phyloP scores from a whole-genome alignment of 2,113 vertebrate genomes.

The Irena cyanogastra region DNA sequence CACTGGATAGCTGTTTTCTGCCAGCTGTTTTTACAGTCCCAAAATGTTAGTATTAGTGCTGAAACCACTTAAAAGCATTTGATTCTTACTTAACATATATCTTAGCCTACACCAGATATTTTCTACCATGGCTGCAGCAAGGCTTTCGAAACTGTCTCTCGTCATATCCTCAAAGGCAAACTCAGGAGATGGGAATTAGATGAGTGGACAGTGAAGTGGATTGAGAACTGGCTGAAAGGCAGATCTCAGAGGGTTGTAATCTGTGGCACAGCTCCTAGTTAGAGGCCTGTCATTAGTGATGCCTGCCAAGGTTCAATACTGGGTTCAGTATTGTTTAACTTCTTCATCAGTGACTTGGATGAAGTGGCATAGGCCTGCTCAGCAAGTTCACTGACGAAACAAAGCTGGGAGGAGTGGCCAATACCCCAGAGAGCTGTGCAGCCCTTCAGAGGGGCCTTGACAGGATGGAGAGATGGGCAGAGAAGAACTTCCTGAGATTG shows the following conservation, averaged over 20 bases:
- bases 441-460: rapidly evolving
- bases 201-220: not conserved
- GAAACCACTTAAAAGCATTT: not conserved
- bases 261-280: not conserved
- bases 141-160: not conserved
- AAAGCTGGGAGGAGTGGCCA: rapidly evolving
- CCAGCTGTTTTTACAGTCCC: not conserved
- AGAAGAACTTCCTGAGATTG: not conserved
- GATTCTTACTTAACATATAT: not conserved
- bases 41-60: not conserved
- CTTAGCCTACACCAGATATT: not conserved
- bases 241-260: not conserved
- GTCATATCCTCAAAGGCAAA: not conserved
- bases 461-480: not conserved
- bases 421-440: not conserved
- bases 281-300: not conserved
- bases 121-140: rapidly evolving
- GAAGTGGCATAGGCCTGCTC: not conserved
- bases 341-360: not conserved
- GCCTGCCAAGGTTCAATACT: not conserved
- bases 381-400: not conserved
- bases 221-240: not conserved
- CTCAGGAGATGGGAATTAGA: not conserved
- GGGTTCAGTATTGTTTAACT: not conserved
- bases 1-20: not conserved